Evolutionary conservation across 2,888 invertebrate species (phyloP).

Genomic region (Invenusta paracnida): DNA sequence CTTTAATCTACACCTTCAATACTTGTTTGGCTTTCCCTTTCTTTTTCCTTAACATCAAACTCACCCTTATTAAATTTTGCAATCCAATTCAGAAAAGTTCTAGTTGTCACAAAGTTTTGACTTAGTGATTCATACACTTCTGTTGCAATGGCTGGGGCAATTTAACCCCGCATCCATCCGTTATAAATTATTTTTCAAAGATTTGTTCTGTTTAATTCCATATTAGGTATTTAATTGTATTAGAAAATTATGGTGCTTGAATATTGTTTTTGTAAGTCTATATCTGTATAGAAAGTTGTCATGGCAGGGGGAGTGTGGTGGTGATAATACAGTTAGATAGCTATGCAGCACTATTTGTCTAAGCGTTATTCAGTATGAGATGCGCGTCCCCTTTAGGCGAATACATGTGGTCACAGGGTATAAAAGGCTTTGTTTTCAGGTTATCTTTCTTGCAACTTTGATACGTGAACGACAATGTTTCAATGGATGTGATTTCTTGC

Average conservation of each 20-base stretch:
- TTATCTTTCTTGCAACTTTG: no score
- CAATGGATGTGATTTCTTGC: no score
- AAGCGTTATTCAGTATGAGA: no score
- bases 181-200: constrained; percentile 2
- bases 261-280: constrained; percentile 25
- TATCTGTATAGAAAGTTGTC: not conserved
- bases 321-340: no score
- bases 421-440: no score
- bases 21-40: not conserved
- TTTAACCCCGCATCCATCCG: not conserved
- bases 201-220: constrained; percentile 21
- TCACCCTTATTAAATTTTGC: constrained; percentile 20
- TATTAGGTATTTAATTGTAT: not conserved
- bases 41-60: constrained; percentile 21
- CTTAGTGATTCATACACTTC: constrained; percentile 6
- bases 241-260: constrained; percentile 9
- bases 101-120: constrained; percentile 21
- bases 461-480: no score
- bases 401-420: no score
- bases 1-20: constrained; percentile 9
- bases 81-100: constrained; percentile 16
- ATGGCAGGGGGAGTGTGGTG: no score
- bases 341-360: no score
- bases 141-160: not conserved
- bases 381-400: no score